phyloP scores from a whole-genome alignment of 2,888 invertebrate genomes.

The Pharmacophagus antenor region DNA sequence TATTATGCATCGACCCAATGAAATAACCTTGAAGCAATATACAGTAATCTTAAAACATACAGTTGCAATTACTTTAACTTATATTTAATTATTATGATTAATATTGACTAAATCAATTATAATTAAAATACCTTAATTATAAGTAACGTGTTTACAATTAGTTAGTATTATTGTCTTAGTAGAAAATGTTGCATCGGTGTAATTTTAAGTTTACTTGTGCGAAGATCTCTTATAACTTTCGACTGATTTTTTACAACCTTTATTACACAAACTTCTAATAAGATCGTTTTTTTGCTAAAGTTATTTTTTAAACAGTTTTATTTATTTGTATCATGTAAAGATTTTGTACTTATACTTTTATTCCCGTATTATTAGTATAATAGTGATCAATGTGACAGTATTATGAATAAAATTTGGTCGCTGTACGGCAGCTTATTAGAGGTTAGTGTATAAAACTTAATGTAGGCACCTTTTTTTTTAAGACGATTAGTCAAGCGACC shows the following conservation, averaged over 20 bases:
- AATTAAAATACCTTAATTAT: not conserved
- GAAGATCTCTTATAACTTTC: constrained; percentile 57
- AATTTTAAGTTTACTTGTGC: constrained; percentile 44
- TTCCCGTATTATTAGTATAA: constrained; percentile 11
- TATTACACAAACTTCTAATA: constrained; percentile 35
- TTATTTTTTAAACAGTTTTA: not conserved
- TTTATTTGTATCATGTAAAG: constrained; percentile 19
- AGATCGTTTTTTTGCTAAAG: constrained; percentile 31
- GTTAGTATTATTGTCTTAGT: constrained; percentile 46
- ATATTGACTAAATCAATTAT: not conserved
- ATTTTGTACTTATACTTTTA: constrained; percentile 26
- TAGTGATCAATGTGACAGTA: constrained; percentile 25
- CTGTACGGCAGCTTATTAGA: constrained; percentile 17
- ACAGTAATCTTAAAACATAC: not conserved
- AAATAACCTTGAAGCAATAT: not conserved
- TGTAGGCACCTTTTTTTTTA: constrained; percentile 15
- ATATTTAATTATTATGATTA: constrained; percentile 4
- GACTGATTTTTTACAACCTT: constrained; percentile 57
- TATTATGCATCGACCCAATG: not conserved
- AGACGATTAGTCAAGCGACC: constrained; percentile 17
- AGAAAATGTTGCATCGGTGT: constrained; percentile 51
- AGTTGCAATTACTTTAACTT: constrained; percentile 1
- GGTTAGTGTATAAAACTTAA: constrained; percentile 19
- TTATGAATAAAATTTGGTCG: constrained; percentile 23
- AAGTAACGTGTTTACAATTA: constrained; percentile 13